phyloP scores from a whole-genome alignment of 2,113 vertebrate species.

The Orthonyx spaldingii region DNA sequence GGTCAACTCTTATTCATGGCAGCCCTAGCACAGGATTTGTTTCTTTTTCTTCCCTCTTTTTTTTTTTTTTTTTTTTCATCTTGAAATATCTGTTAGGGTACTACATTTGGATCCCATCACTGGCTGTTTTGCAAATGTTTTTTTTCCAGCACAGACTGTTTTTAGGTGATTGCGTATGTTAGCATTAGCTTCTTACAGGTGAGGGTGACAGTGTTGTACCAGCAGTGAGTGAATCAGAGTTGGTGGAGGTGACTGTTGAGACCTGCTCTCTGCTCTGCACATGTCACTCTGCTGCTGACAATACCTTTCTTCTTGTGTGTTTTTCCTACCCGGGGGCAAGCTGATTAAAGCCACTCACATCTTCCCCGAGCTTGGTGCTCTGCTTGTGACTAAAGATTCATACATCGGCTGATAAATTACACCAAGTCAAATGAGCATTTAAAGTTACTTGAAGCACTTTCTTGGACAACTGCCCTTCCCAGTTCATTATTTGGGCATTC shows the following conservation, averaged over 20 bases:
- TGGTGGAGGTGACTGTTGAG: background rate
- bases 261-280: background rate
- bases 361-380: background rate
- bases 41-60: too few species aligned
- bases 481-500: slow-evolving; percentile 13
- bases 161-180: background rate
- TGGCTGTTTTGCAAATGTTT: background rate
- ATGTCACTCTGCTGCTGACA: background rate
- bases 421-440: background rate
- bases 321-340: background rate
- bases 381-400: background rate
- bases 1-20: background rate
- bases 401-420: background rate
- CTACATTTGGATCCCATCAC: background rate
- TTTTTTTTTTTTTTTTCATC: background rate
- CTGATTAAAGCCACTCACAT: background rate
- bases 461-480: slow-evolving; percentile 28
- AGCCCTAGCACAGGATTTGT: background rate
- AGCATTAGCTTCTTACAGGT: background rate
- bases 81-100: background rate
- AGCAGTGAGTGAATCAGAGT: background rate
- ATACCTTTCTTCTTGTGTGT: background rate
- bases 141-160: slow-evolving; percentile 10
- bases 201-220: background rate
- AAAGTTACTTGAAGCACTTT: slow-evolving; percentile 13